These are phyloP conservation scores for Mechanitis messenoides DNA, from an alignment of 2,888 invertebrate species.

Conservation along the genomic window DNA sequence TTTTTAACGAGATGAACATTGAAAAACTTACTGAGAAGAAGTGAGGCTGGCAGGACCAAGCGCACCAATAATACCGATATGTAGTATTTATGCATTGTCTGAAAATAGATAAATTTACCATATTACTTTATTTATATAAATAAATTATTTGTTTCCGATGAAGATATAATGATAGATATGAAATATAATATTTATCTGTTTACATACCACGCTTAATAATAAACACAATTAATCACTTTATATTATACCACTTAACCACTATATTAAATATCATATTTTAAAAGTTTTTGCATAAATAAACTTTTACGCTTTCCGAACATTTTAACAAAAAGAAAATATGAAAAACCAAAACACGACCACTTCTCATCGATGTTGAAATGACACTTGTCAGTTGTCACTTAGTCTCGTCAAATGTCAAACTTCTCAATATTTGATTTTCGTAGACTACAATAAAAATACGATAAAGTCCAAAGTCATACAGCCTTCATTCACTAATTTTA, in stretches of 20 bases:
- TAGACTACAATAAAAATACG: no score
- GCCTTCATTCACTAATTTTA: no score
- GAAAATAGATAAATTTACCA: conserved; percentile 31
- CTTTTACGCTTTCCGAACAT: conserved; percentile 48
- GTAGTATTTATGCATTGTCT: conserved; percentile 54
- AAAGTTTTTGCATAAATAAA: conserved; percentile 38
- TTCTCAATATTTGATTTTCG: no score
- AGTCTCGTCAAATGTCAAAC: neutral
- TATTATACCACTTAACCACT: conserved; percentile 20
- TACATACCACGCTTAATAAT: conserved; percentile 21
- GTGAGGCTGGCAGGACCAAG: conserved; percentile 53
- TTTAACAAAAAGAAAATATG: conserved; percentile 43
- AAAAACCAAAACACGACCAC: conserved; percentile 56
- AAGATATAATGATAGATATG: neutral
- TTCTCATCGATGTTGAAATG: conserved; percentile 40
- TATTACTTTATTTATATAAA: no score
- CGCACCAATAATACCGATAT: conserved; percentile 52
- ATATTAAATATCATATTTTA: conserved; percentile 34
- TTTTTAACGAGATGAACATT: no score
- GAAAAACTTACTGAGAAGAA: conserved; percentile 58
- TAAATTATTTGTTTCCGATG: no score
- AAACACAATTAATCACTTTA: conserved; percentile 16
- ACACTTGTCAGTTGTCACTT: conserved; percentile 33
- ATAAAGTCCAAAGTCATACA: no score
- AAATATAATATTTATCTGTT: conserved; percentile 4